Conservation (phyloP, 92 coral and sea anemone species). For the Phenganax stokvisi region DNA sequence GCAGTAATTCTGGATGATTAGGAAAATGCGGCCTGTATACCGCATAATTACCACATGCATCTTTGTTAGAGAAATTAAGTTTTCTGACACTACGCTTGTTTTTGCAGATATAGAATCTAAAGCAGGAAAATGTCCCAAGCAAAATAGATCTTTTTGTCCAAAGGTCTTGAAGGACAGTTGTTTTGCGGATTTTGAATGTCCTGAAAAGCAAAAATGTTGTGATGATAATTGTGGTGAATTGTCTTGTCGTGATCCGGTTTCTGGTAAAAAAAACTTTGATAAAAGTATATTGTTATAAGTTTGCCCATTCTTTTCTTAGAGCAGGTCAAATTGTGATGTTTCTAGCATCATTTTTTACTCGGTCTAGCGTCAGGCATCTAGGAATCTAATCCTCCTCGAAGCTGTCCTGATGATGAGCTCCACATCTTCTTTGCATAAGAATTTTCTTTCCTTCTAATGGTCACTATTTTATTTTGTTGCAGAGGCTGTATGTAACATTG, state of each 20-base stretch:
- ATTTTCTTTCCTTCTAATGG: too few species aligned
- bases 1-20: too few species aligned
- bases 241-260: slow-evolving; percentile 22
- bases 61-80: not conserved
- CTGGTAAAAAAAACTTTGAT: not conserved
- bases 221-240: slow-evolving; percentile 25
- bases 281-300: not conserved
- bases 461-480: not conserved
- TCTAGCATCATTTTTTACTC: too few species aligned
- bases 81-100: not conserved
- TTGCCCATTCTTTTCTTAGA: too few species aligned
- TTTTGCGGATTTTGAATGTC: slow-evolving; percentile 20
- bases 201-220: slow-evolving; percentile 31
- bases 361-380: too few species aligned
- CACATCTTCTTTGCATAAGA: too few species aligned
- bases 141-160: not conserved
- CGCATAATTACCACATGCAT: too few species aligned
- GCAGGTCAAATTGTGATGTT: too few species aligned
- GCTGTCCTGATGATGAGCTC: not conserved
- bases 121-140: slow-evolving; percentile 23
- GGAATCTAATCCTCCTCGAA: not conserved
- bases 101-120: not conserved
- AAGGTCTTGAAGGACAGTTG: slow-evolving; percentile 1
- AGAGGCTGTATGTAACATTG: slow-evolving; percentile 54
- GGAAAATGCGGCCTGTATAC: too few species aligned